Percentiles rank a stretch among this genome's conserved stretches.
These are phyloP conservation scores for Ctenopoma kingsleyae DNA, from an alignment of 2,797 vertebrate genomes.

Conservation along the genomic window DNA sequence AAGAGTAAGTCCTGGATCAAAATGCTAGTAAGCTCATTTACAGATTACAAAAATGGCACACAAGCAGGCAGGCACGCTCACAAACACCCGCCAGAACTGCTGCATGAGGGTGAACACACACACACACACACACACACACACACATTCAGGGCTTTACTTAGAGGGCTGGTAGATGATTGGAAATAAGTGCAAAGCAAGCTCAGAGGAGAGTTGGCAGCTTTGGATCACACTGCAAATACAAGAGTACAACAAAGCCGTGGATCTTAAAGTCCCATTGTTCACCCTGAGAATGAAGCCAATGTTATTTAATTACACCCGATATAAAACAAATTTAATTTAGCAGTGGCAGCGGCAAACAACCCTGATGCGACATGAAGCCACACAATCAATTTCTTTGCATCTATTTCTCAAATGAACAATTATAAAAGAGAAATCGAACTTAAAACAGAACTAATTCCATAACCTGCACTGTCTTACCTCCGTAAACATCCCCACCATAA, in stretches of 20 bases:
- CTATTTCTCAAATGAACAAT: constrained; percentile 8
- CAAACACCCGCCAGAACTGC: constrained; percentile 36
- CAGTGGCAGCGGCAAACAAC: background rate
- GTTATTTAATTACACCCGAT: constrained; percentile 51
- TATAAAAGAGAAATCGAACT: constrained; percentile 6
- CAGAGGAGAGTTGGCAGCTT: constrained; percentile 45
- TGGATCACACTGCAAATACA: constrained; percentile 33
- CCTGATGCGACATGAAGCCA: constrained; percentile 28
- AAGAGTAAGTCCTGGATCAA: constrained; percentile 69
- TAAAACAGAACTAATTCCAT: constrained; percentile 5
- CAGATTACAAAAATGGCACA: constrained; percentile 72
- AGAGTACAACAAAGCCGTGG: constrained; percentile 35
- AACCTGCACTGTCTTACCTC: constrained; percentile 3
- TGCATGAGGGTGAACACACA: constrained; percentile 11
- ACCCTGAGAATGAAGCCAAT: constrained; percentile 40
- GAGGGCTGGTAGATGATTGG: constrained; percentile 23
- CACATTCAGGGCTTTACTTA: constrained; percentile 20
- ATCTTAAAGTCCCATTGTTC: constrained; percentile 52
- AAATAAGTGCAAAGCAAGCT: constrained; percentile 48
- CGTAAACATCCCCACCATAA: constrained; percentile 22
- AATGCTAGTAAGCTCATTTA: constrained; percentile 76
- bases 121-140: constrained; percentile 16
- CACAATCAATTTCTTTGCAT: constrained; percentile 24
- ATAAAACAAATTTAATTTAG: constrained; percentile 32
- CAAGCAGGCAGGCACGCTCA: constrained; percentile 23